Percentiles rank a stretch among this genome's conserved stretches.
Evolutionary conservation across 2,797 vertebrate genomes (phyloP).

Genomic region (Myoxocephalus aenaeus): DNA sequence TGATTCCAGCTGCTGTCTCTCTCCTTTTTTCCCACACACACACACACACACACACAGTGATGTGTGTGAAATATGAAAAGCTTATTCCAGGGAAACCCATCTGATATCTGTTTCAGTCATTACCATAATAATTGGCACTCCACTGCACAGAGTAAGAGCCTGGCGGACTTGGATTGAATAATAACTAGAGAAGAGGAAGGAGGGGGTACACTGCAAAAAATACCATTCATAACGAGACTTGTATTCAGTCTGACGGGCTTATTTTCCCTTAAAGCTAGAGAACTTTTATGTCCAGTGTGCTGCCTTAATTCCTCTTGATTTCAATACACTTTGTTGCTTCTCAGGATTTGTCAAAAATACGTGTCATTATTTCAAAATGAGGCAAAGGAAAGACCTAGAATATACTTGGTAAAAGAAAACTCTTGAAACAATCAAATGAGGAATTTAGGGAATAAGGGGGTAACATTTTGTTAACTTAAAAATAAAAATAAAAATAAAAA

Average conservation of each 20-base stretch:
- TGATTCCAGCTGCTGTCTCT: conserved; percentile 6
- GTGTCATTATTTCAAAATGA: conserved; percentile 12
- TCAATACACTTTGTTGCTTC: conserved; percentile 5
- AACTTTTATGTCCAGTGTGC: background rate
- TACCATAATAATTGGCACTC: conserved; percentile 83
- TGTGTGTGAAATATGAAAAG: conserved; percentile 71
- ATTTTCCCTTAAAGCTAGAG: conserved; percentile 8
- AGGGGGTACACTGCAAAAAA: conserved; percentile 59
- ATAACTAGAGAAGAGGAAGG: conserved; percentile 61
- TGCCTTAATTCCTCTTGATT: conserved; percentile 10
- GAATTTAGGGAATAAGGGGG: background rate
- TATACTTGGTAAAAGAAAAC: background rate
- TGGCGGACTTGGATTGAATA: conserved; percentile 67
- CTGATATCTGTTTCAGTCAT: conserved; percentile 82
- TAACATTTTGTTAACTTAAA: too few relatives aligned
- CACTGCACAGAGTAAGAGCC: conserved; percentile 68
- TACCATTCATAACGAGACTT: conserved; percentile 42
- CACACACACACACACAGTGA: conserved; percentile 14
- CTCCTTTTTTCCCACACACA: conserved; percentile 11
- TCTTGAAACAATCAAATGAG: conserved; percentile 2
- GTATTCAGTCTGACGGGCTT: background rate
- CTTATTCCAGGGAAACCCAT: conserved; percentile 77
- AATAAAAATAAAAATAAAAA: too few relatives aligned
- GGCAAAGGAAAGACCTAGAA: background rate
- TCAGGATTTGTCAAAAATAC: conserved; percentile 9